Evolutionary conservation across 2,797 vertebrate species (phyloP), one percentile per base, ranked within the genome.

Genomic region (Dendrocincla fuliginosa): DNA sequence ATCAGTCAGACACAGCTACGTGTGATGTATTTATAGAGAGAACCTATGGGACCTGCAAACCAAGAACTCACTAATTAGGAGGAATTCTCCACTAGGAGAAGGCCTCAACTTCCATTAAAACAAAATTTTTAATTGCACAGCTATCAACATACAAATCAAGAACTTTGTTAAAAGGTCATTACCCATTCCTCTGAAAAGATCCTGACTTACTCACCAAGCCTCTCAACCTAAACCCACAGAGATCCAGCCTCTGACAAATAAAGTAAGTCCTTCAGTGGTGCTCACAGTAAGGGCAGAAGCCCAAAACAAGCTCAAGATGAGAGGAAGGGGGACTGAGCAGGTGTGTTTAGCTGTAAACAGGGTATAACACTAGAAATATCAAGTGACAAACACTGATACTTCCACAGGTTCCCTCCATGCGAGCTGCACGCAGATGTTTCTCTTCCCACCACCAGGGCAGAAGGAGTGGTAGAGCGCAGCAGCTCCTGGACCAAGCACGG

Each of bases 1-100:
- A 97, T 97, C 94, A 93, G 90, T 97, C 97, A 97, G 97, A 97
- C 96, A 98, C 95, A 98, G 97, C 94, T 96, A 95, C 96, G 97
- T 97, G 97, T 96, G 95, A 95, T 95, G 92, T 97, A 95, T 92
- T 95, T 63, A 93, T 50, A 97, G 92, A 97, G 63, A 95, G 93
- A 93, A 84, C 84, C 96, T 93, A 90, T 50, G 88, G 87, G 85
- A 90, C 82, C 95, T 91, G 50, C 71, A 94, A 95, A 80, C 73
- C 25, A 37, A 93, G 75, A 81, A 39, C 75, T 93, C 0, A 0
- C 90, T 95, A 92, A 90, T 89, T 77, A 84, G 59, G 59, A 88
- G 33, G 59, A 86, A 89, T 77, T 96, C 92, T 90, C 95, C 88
- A 24, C 87, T 95, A 95, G 18, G 24, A 96, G 89, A 65, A 79